Evolutionary conservation across 2,113 vertebrate species (phyloP).

Genomic region (Ciconia maguari): DNA sequence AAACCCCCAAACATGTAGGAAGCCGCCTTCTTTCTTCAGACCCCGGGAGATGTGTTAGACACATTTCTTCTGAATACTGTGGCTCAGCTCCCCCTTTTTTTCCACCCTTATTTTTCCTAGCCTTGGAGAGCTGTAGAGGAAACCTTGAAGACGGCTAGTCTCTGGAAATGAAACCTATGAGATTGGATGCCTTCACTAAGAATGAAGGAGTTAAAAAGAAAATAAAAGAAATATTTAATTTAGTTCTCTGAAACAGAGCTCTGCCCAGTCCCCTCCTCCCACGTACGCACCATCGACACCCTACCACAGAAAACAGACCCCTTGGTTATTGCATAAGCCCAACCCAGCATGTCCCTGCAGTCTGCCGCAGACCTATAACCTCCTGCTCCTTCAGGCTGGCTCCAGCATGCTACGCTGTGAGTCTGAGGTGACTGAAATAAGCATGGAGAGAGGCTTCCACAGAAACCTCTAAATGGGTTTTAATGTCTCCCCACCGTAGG

Average conservation of each 20-base stretch:
- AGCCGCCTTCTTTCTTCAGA: neutral
- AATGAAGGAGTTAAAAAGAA: neutral
- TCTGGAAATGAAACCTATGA: neutral
- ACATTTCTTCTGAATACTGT: neutral
- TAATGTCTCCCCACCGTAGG: conserved; percentile 33
- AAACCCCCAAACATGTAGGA: neutral
- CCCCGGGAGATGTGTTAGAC: neutral
- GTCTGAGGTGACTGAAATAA: conserved; percentile 15
- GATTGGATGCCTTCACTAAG: neutral
- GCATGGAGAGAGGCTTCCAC: conserved; percentile 39
- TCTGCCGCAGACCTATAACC: conserved; percentile 2
- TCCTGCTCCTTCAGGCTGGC: conserved; percentile 33
- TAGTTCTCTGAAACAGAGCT: neutral
- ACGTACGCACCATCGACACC: fast-evolving
- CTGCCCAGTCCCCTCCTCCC: neutral
- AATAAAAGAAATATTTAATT: neutral
- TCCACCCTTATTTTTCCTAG: neutral
- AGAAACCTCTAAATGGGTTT: conserved; percentile 64
- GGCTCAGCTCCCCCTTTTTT: neutral
- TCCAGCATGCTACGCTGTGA: neutral
- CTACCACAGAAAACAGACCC: neutral
- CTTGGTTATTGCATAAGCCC: neutral
- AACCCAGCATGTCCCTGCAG: neutral
- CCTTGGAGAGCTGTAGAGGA: neutral
- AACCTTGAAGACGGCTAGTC: neutral